A percentile compares a stretch with the other conserved stretches of the same genome.
Conservation (phyloP, 2,888 invertebrate genomes). For the Cryptosula pallasiana region DNA sequence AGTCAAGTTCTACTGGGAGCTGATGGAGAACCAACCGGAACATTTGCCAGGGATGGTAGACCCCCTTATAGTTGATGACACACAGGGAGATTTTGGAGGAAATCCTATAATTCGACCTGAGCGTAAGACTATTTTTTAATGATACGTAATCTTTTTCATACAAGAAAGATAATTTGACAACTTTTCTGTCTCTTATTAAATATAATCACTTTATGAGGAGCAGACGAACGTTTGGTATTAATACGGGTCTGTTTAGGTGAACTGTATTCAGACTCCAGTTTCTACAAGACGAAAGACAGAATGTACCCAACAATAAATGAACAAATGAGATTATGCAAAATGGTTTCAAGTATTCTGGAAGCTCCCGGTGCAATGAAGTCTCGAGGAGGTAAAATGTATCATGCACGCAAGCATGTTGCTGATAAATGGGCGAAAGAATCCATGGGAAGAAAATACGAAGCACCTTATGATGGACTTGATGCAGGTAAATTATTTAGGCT, state of each 20-base stretch:
- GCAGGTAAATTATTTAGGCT: no score
- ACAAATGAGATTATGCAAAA: conserved; percentile 6
- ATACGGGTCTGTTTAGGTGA: no score
- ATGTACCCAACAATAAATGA: conserved; percentile 2
- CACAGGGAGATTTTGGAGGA: conserved; percentile 21
- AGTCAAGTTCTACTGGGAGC: conserved; percentile 9
- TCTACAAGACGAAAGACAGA: conserved; percentile 6
- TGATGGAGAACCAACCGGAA: conserved; percentile 19
- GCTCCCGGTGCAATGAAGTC: conserved; percentile 18
- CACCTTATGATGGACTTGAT: neutral
- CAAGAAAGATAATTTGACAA: no score
- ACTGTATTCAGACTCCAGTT: conserved; percentile 18
- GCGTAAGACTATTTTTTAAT: no score
- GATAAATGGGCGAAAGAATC: conserved; percentile 8
- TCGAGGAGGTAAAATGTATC: conserved; percentile 18
- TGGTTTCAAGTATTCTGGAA: conserved; percentile 1
- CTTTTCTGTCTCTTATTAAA: no score
- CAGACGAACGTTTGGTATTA: no score
- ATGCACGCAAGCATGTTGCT: neutral
- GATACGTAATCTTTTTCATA: no score
- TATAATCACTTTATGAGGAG: no score
- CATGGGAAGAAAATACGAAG: conserved; percentile 8
- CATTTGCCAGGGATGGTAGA: conserved; percentile 11
- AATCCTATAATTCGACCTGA: conserved; percentile 16
- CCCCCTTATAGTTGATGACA: conserved; percentile 22